Evolutionary conservation across 2,113 vertebrate genomes (phyloP).

Genomic region (Cavia porcellus): DNA sequence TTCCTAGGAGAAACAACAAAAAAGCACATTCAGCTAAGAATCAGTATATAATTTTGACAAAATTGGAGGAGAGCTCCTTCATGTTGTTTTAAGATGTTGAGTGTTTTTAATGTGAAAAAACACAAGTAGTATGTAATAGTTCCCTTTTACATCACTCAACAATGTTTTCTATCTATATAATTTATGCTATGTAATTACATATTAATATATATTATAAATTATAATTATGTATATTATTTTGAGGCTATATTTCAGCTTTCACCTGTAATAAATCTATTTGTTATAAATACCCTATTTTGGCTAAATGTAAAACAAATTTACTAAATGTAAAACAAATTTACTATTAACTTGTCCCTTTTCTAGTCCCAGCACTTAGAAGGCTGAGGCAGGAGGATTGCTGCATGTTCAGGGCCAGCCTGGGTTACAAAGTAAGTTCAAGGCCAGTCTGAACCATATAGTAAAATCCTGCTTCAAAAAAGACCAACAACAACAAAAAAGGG

Average conservation of each 20-base stretch:
- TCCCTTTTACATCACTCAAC: background rate
- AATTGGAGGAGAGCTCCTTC: constrained; percentile 39
- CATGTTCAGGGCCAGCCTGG: too few species aligned
- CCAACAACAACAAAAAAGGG: background rate
- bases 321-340: background rate
- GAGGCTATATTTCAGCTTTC: constrained; percentile 62
- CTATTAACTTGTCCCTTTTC: background rate
- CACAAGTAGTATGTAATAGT: background rate
- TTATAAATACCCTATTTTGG: background rate
- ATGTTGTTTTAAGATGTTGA: constrained; percentile 43
- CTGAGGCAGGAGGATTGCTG: too few species aligned
- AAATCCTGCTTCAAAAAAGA: too few species aligned
- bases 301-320: background rate
- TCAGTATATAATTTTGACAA: constrained; percentile 56
- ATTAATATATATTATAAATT: background rate
- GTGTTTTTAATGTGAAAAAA: constrained; percentile 24
- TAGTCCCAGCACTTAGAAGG: background rate
- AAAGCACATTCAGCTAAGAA: constrained; percentile 64
- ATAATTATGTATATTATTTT: background rate
- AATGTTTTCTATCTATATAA: background rate
- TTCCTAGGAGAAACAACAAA: constrained; percentile 61
- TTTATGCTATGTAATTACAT: background rate
- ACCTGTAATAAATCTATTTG: background rate
- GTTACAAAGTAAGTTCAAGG: too few species aligned
- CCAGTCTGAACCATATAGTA: too few species aligned